Base-by-base conservation (phyloP, 2,797 vertebrate species). In the Poliocrania exsul region DNA sequence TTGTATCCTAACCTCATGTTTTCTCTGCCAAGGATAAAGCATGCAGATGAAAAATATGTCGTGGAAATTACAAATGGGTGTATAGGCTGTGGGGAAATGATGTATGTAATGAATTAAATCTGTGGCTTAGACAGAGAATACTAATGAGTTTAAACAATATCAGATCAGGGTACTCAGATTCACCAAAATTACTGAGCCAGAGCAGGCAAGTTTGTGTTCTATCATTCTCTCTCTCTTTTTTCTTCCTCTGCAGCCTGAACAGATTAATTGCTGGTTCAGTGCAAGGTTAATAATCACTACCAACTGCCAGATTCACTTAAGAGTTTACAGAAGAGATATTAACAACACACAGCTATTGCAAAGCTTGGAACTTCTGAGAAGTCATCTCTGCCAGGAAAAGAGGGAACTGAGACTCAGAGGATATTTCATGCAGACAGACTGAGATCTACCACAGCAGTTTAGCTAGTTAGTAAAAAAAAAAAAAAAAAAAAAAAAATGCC, bases 241-340 rank as follows among this genome's bases (percentile, higher is more conserved):
- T 85, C 50, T 88, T 89, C 77, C 38, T 96, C 81, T 97, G 84
- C 93, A 96, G 95, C 94, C 91, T 89, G 93, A 96, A 97, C 92
- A 97, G 96, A 97, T 98, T 98, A 98, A 98, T 98, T 97, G 96
- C 95, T 95, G 94, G 97, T 98, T 98, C 97, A 97, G 95, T 88
- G 91, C 81, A 95, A 98, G 97, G 97, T 98, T 98, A 98, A 98
- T 98, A 98, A 98, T 98, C 97, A 97, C 96, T 96, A 98, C 95
- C 95, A 97, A 97, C 95, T 97, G 96, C 97, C 97, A 97, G 96
- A 92, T 95, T 97, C 94, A 92, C 90, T 96, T 97, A 96, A 94
- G 93, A 93, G 74, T 96, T 97, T 96, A 81, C 85, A 86, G 96
- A 94, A 96, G 93, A 97, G 86, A 94, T 97, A 97, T 96, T 96